A percentile compares a stretch with the other conserved stretches of the same genome.
Evolutionary conservation across 2,113 vertebrate genomes (phyloP).

Genomic region (Odontophorus gujanensis): DNA sequence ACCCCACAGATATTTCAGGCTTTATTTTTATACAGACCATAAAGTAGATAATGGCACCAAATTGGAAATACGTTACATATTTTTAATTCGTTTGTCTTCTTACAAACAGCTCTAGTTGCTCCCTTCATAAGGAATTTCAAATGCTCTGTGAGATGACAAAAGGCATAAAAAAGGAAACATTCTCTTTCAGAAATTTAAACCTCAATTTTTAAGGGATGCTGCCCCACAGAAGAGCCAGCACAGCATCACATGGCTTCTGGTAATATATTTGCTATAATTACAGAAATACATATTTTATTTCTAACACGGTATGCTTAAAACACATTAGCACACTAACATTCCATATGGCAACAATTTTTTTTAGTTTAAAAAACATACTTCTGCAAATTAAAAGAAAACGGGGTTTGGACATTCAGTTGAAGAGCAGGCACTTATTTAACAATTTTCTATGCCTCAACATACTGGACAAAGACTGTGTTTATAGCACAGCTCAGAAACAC

Average conservation of each 20-base stretch:
- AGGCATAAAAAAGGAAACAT: neutral
- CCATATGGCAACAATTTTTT: neutral
- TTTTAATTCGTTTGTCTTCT: neutral
- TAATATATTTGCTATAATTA: neutral
- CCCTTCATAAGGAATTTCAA: neutral
- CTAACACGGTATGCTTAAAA: rapidly evolving
- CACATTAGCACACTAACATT: neutral
- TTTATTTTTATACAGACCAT: neutral
- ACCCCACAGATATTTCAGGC: neutral
- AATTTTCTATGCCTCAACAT: neutral
- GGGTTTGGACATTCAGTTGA: neutral
- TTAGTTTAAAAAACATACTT: neutral
- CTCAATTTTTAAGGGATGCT: neutral
- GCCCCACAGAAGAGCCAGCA: neutral
- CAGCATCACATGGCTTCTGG: rapidly evolving
- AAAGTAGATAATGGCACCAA: neutral
- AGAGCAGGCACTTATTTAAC: neutral
- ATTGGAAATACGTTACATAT: neutral
- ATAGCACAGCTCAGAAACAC: neutral
- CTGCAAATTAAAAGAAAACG: neutral
- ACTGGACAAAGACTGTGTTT: neutral
- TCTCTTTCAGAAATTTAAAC: neutral
- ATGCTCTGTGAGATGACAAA: neutral
- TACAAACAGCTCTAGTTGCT: neutral
- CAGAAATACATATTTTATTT: neutral